Evolutionary conservation across 2,888 invertebrate genomes (phyloP).

Genomic region (Scelioninae gen. 1): DNA sequence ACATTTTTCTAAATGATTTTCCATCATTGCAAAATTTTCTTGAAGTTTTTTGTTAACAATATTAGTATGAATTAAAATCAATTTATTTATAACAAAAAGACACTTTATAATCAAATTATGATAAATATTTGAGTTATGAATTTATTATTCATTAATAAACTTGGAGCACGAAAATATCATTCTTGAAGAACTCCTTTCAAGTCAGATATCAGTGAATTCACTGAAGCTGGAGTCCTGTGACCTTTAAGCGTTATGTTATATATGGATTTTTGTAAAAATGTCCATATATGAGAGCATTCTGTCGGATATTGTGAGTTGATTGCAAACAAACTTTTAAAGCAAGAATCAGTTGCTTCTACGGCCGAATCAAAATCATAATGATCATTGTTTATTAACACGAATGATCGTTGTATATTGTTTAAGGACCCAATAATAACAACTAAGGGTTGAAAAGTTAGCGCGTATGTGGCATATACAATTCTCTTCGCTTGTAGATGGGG

Average conservation of each 20-base stretch:
- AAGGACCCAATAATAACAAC: conserved; percentile 12
- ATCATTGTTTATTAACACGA: conserved; percentile 11
- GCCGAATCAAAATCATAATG: conserved; percentile 24
- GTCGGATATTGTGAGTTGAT: conserved; percentile 9
- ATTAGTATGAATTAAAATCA: not conserved
- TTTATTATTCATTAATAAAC: no score
- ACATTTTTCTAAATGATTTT: conserved; percentile 4
- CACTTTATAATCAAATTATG: not conserved
- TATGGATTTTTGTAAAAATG: conserved; percentile 23
- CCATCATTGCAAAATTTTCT: not conserved
- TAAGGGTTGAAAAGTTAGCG: conserved; percentile 22
- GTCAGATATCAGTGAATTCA: conserved; percentile 23
- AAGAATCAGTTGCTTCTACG: conserved; percentile 18
- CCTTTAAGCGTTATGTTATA: conserved; percentile 22
- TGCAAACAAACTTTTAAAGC: conserved; percentile 29
- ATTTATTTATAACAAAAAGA: not conserved
- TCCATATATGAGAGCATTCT: conserved; percentile 23
- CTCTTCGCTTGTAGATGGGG: conserved; percentile 16
- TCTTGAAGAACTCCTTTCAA: conserved; percentile 16
- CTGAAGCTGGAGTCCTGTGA: conserved; percentile 11
- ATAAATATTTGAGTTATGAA: no score
- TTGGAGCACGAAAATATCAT: not conserved
- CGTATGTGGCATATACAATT: not conserved
- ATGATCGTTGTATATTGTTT: conserved; percentile 17
- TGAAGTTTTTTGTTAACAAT: no score